Evolutionary conservation across 2,113 vertebrate species (phyloP).

Genomic region (Oreochromis aureus): DNA sequence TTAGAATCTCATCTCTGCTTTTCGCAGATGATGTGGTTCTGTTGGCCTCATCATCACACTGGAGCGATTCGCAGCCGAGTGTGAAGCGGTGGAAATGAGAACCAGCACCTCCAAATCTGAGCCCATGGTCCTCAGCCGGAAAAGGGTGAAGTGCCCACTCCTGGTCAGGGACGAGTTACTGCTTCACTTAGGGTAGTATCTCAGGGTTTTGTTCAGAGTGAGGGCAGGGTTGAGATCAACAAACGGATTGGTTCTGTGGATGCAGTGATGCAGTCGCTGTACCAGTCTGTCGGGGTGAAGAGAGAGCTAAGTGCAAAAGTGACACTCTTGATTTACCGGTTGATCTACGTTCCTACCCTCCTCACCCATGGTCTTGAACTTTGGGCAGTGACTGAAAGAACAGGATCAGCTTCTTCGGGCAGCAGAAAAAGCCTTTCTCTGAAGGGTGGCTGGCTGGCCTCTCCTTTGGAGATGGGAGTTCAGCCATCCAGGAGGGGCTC

Average conservation of each 20-base stretch:
- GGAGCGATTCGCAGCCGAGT: accelerated
- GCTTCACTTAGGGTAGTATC: not conserved
- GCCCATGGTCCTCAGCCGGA: not conserved
- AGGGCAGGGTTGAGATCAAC: not conserved
- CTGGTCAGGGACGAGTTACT: not conserved
- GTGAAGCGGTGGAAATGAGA: not conserved
- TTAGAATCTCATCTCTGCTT: not conserved
- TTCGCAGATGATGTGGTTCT: not conserved
- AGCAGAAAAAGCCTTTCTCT: not conserved
- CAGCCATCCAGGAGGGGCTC: not conserved
- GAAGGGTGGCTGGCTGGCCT: not conserved
- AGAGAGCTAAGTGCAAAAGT: not conserved
- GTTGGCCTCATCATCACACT: not conserved
- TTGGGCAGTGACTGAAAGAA: not conserved
- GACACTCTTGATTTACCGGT: not conserved
- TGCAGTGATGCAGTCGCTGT: not conserved
- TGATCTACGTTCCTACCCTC: not conserved
- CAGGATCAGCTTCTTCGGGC: not conserved
- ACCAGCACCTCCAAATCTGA: not conserved
- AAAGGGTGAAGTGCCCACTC: not conserved
- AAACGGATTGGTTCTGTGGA: not conserved
- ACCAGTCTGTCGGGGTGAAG: not conserved
- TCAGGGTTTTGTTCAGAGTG: not conserved
- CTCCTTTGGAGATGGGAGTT: not conserved
- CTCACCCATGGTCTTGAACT: not conserved